Base-by-base conservation (phyloP, 37 sponge, comb jelly and placozoan species). In the Chondrosia reniformis region DNA sequence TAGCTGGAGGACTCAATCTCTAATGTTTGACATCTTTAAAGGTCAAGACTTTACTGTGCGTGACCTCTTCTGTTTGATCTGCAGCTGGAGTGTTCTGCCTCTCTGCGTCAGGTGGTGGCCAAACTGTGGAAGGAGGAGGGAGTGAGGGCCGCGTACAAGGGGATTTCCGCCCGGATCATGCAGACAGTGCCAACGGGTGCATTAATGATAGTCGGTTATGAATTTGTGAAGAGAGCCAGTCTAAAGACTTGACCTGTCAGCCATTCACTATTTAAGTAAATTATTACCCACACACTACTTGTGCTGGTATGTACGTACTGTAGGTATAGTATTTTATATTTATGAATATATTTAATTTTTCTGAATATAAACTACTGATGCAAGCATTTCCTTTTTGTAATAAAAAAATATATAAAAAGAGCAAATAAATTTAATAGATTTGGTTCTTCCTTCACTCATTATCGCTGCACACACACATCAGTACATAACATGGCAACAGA, bases 71-170 rank as follows among this genome's bases (percentile, higher is more conserved):
- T 65, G 22, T 5, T 79, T 33, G n/a, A 22, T 73, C 27, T 67
- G n/a, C 75, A 96, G 97, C 78, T 92, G 0, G 86, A 88, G 32
- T 77, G 63, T 4, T 46, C 83, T 24, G 40, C 56, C 0, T 84
- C 94, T 13, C 27, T 95, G 10, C 33, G 74, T 15, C 41, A 39
- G 15, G 85, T 80, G 0, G 32, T 85, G 4, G 17, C 17, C 31
- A 89, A 75, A 36, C 78, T 99, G 46, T 93, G 88, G 88, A 33
- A 49, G 40, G 92, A 93, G 76, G 99, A 99, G 44, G 94, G 96
- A 3, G 3, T 85, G 24, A 19, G 24, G 0, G 63, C 79, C 41
- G 24, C 96, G 0, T 31, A 43, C 17, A 95, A 96, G 71, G 99
- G 99, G 5, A 84, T 99, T 30, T 84, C 87, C 42, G 99, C 99